Conservation (phyloP, 1,140 invertebrate genomes). For the Zophobas atratus region DNA sequence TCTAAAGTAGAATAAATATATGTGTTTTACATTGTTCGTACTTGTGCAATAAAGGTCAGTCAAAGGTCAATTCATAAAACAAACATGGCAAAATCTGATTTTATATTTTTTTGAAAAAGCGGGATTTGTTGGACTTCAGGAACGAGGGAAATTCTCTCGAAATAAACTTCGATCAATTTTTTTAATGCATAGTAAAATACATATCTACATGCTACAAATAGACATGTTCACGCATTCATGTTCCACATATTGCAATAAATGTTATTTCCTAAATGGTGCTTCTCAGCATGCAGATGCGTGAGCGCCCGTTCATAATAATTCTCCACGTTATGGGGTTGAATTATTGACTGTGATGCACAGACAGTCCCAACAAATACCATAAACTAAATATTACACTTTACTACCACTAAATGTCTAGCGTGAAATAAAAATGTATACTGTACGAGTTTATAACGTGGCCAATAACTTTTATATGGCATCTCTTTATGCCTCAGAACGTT, state of each 20-base stretch:
- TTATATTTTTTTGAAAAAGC: no score
- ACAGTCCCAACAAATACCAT: constrained; percentile 52
- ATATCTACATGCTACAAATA: constrained; percentile 11
- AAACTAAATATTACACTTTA: constrained; percentile 59
- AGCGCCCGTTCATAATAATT: constrained; percentile 26
- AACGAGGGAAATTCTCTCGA: no score
- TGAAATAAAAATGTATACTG: constrained; percentile 54
- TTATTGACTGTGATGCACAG: constrained; percentile 50
- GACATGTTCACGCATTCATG: constrained; percentile 12
- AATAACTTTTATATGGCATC: constrained; percentile 50
- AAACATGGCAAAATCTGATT: no score
- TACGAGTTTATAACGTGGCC: constrained; percentile 54
- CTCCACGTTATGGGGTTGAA: constrained; percentile 23
- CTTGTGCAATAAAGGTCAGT: no score
- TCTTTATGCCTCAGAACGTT: constrained; percentile 51
- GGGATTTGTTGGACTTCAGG: no score
- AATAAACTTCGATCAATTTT: no score
- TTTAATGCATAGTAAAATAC: constrained; percentile 11
- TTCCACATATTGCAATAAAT: constrained; percentile 33
- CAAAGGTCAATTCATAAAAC: no score
- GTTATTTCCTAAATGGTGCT: constrained; percentile 30
- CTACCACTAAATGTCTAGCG: constrained; percentile 54
- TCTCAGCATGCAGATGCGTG: constrained; percentile 41
- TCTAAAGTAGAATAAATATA: no score
- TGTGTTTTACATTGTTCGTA: no score